Conservation (phyloP, 2,113 vertebrate species). For the Anarhynchus alexandrinus region DNA sequence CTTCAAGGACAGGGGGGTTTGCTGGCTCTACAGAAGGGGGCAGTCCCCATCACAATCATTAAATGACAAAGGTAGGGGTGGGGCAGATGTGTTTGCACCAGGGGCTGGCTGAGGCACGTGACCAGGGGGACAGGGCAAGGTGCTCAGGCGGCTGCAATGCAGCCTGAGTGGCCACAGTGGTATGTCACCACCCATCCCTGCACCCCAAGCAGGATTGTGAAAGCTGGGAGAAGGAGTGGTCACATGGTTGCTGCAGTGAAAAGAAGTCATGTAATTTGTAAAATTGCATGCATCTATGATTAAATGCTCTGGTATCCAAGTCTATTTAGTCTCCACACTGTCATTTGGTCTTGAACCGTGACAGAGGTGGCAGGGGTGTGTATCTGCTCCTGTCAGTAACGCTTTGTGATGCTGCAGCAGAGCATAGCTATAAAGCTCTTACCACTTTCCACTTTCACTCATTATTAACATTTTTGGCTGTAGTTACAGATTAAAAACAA, state of each 20-base stretch:
- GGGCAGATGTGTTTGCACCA: neutral
- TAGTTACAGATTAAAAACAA: neutral
- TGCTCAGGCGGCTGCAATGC: neutral
- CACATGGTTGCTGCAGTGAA: neutral
- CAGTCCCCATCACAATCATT: neutral
- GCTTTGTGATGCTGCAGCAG: neutral
- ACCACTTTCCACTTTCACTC: neutral
- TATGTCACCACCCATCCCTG: accelerated
- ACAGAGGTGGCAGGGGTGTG: neutral
- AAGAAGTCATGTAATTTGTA: neutral
- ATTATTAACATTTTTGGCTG: neutral
- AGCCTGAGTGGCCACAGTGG: neutral
- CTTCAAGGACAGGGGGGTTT: accelerated
- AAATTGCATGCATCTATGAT: neutral
- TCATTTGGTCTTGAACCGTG: neutral
- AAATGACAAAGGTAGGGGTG: neutral
- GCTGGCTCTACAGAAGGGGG: accelerated
- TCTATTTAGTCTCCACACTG: neutral
- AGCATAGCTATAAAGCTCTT: neutral
- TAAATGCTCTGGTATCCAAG: neutral
- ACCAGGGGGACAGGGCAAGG: neutral
- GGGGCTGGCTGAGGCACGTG: accelerated
- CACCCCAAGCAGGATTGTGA: neutral
- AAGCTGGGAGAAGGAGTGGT: neutral
- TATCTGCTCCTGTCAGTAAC: neutral